Conservation (phyloP, 2,113 vertebrate species). For the Oxygymnocypris stewartii region DNA sequence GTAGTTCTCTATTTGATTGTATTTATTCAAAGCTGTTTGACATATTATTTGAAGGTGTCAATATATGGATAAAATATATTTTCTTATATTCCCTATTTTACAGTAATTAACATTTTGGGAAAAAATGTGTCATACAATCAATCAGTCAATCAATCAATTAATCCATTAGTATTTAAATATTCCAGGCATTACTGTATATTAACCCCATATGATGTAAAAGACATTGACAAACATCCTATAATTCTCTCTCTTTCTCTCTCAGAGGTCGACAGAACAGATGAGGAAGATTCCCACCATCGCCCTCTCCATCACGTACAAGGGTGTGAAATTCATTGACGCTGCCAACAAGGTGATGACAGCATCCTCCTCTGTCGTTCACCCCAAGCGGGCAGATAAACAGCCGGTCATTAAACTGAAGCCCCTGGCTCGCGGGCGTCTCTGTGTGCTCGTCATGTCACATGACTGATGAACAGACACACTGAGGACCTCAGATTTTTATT, state of each 20-base stretch:
- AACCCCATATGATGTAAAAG: background rate
- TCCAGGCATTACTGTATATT: background rate
- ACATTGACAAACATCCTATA: background rate
- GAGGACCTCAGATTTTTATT: background rate
- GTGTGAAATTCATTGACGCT: constrained; percentile 98
- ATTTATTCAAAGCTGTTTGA: background rate
- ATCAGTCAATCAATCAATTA: too few species aligned
- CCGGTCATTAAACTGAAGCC: background rate
- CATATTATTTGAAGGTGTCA: too few species aligned
- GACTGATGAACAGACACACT: background rate
- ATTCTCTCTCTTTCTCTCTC: constrained; percentile 39
- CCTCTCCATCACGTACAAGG: constrained; percentile 97
- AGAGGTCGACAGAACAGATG: constrained; percentile 98
- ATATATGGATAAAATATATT: background rate
- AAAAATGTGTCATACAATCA: too few species aligned
- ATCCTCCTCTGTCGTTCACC: background rate
- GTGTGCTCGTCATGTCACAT: background rate
- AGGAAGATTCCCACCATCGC: constrained; percentile 94
- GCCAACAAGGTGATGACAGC: constrained; percentile 86
- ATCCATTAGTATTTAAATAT: background rate
- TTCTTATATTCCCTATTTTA: background rate
- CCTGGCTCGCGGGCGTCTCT: background rate
- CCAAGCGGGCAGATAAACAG: background rate
- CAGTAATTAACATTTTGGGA: too few species aligned
- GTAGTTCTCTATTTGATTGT: too few species aligned